These are phyloP conservation scores for Sternotherus odoratus DNA, from an alignment of 2,797 vertebrate genomes.

Conservation along the genomic window DNA sequence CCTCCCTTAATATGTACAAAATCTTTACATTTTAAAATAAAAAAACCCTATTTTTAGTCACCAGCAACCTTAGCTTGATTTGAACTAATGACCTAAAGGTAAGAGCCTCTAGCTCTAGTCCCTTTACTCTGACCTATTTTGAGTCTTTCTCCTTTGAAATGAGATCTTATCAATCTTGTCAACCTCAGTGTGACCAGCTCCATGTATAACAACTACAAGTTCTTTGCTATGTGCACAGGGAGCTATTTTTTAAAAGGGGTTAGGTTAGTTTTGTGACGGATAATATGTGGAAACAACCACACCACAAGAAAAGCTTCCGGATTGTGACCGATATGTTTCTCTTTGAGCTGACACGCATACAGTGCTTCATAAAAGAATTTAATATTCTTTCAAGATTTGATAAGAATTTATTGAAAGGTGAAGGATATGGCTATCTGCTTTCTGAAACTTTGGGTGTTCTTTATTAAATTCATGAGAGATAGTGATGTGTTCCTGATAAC, in stretches of 20 bases:
- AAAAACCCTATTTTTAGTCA: background rate
- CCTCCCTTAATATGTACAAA: too few relatives aligned
- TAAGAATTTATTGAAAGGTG: slow-evolving; percentile 69
- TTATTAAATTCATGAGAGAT: slow-evolving; percentile 64
- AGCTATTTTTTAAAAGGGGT: background rate
- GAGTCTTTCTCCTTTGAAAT: background rate
- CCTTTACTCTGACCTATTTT: background rate
- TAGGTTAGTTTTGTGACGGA: background rate
- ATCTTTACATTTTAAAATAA: too few relatives aligned
- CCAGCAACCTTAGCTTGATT: background rate
- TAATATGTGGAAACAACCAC: background rate
- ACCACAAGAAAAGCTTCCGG: background rate
- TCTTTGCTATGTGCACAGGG: background rate
- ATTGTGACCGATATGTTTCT: slow-evolving; percentile 25
- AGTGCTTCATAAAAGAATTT: slow-evolving; percentile 30
- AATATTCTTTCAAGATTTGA: slow-evolving; percentile 63
- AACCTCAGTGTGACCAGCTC: background rate
- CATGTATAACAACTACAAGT: background rate
- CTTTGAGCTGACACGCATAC: background rate
- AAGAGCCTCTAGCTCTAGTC: background rate
- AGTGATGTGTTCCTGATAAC: slow-evolving; percentile 51
- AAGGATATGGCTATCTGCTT: slow-evolving; percentile 30
- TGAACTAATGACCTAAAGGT: background rate
- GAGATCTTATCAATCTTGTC: background rate
- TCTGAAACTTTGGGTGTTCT: slow-evolving; percentile 30